Conservation (phyloP, 2,797 vertebrate species). For the Champsocephalus esox region DNA sequence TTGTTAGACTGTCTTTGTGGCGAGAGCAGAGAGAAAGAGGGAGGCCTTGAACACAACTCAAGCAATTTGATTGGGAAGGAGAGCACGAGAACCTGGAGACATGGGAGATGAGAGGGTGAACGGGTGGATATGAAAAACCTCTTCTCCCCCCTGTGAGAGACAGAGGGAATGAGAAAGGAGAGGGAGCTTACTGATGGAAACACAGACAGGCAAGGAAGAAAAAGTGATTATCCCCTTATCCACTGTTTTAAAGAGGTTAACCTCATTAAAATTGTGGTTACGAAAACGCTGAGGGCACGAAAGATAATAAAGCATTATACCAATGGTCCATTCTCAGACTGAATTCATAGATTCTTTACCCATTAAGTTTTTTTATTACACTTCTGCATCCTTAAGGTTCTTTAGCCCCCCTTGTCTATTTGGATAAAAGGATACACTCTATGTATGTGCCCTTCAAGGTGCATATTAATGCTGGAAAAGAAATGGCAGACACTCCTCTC, state of each 20-base stretch:
- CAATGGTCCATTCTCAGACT: conserved; percentile 41
- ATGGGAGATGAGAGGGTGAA: conserved; percentile 67
- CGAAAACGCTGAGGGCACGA: conserved; percentile 55
- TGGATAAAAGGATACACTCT: conserved; percentile 26
- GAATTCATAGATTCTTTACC: conserved; percentile 46
- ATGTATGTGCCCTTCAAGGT: conserved; percentile 11
- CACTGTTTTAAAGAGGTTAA: conserved; percentile 67
- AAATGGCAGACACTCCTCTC: conserved; percentile 14
- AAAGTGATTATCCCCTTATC: conserved; percentile 55
- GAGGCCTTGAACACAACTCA: conserved; percentile 67
- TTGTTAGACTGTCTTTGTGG: conserved; percentile 75
- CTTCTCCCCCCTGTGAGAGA: conserved; percentile 40
- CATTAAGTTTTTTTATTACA: conserved; percentile 54
- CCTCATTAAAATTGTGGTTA: conserved; percentile 71
- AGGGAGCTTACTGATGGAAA: conserved; percentile 43
- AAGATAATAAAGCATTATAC: conserved; percentile 58
- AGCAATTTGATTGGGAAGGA: conserved; percentile 71
- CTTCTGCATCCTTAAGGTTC: conserved; percentile 47
- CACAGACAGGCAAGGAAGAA: conserved; percentile 33
- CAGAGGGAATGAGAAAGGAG: conserved; percentile 26
- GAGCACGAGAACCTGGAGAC: conserved; percentile 69
- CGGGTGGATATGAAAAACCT: conserved; percentile 60
- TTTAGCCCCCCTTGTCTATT: conserved; percentile 6
- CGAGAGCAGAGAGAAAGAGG: conserved; percentile 56
- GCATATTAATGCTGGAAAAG: conserved; percentile 25